These are phyloP conservation scores for Aplysia californica DNA, from an alignment of 1,140 invertebrate genomes.

Conservation along the genomic window DNA sequence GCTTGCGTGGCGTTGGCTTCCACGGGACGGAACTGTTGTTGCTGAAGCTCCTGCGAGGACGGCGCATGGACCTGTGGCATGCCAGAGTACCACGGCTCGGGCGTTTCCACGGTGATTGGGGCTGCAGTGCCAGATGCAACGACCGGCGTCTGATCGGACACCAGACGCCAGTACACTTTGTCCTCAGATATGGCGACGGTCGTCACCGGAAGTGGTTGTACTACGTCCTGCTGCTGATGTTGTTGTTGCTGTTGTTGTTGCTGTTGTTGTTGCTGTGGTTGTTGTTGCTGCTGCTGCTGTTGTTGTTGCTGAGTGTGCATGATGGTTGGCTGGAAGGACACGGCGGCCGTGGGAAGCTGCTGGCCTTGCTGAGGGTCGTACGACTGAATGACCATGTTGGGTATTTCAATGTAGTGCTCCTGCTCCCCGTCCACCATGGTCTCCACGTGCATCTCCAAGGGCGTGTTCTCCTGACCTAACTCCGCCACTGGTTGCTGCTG, in stretches of 20 bases:
- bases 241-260: not conserved
- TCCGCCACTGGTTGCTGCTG: not conserved
- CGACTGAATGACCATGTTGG: conserved; percentile 20
- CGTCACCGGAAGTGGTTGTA: too few species aligned
- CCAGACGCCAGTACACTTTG: conserved; percentile 11
- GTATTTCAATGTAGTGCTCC: conserved; percentile 14
- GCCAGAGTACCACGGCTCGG: conserved; percentile 26
- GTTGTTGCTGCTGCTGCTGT: not conserved
- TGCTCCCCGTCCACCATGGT: too few species aligned
- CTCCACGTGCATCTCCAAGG: too few species aligned
- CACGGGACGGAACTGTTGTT: conserved; percentile 1
- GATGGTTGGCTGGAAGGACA: not conserved
- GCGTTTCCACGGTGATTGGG: not conserved
- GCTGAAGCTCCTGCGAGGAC: conserved; percentile 13
- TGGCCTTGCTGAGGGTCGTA: conserved; percentile 9
- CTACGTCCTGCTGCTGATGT: conserved; percentile 3
- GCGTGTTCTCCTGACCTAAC: too few species aligned
- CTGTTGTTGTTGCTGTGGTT: too few species aligned
- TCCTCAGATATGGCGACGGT: conserved; percentile 5
- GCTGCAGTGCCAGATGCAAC: not conserved
- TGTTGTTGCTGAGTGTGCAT: not conserved
- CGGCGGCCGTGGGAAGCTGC: not conserved
- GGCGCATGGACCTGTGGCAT: conserved; percentile 26
- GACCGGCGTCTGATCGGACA: conserved; percentile 3
- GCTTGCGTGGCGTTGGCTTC: not conserved